These are phyloP conservation scores for Piliocolobus tephrosceles DNA, from an alignment of 2,113 vertebrate genomes.

Conservation along the genomic window DNA sequence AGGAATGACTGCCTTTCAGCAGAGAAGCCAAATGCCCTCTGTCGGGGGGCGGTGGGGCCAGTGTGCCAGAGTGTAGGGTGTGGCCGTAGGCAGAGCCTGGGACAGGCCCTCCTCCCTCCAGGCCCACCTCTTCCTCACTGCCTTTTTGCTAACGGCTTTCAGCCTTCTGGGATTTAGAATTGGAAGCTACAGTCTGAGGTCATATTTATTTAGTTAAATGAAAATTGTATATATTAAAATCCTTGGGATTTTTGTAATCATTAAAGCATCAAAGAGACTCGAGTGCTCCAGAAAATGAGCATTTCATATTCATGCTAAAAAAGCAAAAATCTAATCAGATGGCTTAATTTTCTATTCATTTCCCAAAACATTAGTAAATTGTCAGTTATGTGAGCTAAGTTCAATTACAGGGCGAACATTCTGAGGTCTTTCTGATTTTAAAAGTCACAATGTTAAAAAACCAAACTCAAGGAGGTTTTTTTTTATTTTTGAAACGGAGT, in stretches of 20 bases:
- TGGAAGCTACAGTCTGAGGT: neutral
- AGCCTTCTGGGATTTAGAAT: neutral
- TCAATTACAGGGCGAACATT: neutral
- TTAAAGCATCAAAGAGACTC: neutral
- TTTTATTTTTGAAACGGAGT: too few species aligned
- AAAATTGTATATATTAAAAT: constrained; percentile 1
- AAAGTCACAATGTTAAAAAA: neutral
- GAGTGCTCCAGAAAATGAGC: neutral
- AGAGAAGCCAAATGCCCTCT: neutral
- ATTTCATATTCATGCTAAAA: constrained; percentile 12
- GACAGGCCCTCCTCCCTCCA: neutral
- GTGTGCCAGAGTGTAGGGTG: too few species aligned
- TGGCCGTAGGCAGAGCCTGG: neutral
- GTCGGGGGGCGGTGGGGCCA: too few species aligned
- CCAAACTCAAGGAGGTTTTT: neutral
- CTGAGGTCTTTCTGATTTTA: neutral
- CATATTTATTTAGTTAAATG: constrained; percentile 29
- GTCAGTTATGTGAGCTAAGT: neutral
- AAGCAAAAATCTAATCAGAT: neutral
- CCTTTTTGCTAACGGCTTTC: neutral
- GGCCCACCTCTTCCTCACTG: neutral
- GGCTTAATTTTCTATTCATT: constrained; percentile 14
- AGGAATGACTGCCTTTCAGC: neutral
- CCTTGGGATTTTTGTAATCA: neutral
- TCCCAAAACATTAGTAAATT: neutral